Percentiles rank a stretch among this genome's conserved stretches.
These are phyloP conservation scores for Laodelphax striatellus DNA, from an alignment of 1,140 invertebrate species.

Conservation along the genomic window DNA sequence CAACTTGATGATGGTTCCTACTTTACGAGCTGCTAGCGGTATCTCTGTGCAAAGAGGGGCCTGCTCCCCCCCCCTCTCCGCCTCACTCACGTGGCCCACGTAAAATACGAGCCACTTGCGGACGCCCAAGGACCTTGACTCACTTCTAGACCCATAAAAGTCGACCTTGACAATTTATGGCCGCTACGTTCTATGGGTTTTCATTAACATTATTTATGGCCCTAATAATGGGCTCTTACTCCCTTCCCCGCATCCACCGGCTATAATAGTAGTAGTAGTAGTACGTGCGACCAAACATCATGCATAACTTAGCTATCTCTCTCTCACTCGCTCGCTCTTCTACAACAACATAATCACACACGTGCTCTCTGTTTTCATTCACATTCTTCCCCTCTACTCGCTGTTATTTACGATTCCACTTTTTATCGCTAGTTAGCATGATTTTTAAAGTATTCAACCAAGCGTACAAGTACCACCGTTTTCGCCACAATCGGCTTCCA, in stretches of 20 bases:
- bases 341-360: neutral
- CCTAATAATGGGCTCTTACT: conserved; percentile 8
- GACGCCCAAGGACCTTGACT: conserved; percentile 1
- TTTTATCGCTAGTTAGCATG: no score
- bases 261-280: neutral
- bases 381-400: no score
- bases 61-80: no score
- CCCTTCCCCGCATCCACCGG: neutral
- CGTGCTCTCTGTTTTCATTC: neutral
- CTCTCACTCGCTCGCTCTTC: neutral
- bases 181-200: conserved; percentile 8
- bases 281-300: neutral
- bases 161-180: conserved; percentile 18
- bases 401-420: no score
- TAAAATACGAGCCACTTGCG: conserved; percentile 1
- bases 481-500: no score
- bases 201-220: conserved; percentile 18
- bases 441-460: no score
- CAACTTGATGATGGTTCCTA: no score
- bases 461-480: no score
- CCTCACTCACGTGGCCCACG: neutral
- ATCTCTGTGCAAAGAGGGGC: no score
- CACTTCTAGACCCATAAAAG: conserved; percentile 11
- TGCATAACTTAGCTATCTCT: neutral
- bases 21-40: no score